These are phyloP conservation scores for Ophioninae sp. DNA, from an alignment of 2,888 invertebrate genomes.

Conservation along the genomic window DNA sequence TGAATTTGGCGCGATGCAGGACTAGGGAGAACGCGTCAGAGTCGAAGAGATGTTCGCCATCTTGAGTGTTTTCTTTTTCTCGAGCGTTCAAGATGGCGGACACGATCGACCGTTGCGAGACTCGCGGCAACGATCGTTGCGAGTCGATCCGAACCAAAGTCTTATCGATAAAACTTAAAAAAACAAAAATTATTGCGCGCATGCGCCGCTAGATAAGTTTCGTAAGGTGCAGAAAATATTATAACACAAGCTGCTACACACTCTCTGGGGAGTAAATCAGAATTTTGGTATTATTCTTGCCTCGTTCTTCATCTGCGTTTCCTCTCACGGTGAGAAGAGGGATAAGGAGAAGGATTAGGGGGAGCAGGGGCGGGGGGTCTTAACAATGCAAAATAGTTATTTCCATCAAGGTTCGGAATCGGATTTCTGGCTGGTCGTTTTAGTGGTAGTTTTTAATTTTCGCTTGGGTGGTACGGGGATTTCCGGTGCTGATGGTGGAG, in stretches of 20 bases:
- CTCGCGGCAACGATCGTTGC: constrained; percentile 24
- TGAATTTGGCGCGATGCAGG: constrained; percentile 51
- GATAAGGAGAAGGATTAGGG: not conserved
- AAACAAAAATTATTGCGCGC: constrained; percentile 8
- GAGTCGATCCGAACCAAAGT: constrained; percentile 38
- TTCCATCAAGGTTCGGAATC: constrained; percentile 68
- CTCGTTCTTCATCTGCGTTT: not conserved
- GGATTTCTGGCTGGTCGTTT: constrained; percentile 66
- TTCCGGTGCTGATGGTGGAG: constrained; percentile 79
- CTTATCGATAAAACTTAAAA: constrained; percentile 49
- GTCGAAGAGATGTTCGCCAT: not conserved
- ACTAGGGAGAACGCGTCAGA: constrained; percentile 42
- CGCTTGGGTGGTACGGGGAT: constrained; percentile 81
- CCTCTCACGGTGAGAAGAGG: not conserved
- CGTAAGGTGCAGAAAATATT: constrained; percentile 20
- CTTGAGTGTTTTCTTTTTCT: constrained; percentile 8
- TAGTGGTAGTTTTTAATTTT: constrained; percentile 71
- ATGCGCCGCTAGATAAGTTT: constrained; percentile 40
- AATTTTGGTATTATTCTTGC: constrained; percentile 3
- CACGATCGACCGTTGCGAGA: not conserved
- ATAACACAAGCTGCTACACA: constrained; percentile 38
- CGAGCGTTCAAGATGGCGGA: not conserved
- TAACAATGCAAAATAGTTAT: constrained; percentile 9
- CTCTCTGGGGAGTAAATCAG: constrained; percentile 37
- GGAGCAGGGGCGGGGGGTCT: not conserved